Evolutionary conservation across 37 sponge, comb jelly and placozoan genomes (phyloP).

Genomic region (Theonella swinhoei): DNA sequence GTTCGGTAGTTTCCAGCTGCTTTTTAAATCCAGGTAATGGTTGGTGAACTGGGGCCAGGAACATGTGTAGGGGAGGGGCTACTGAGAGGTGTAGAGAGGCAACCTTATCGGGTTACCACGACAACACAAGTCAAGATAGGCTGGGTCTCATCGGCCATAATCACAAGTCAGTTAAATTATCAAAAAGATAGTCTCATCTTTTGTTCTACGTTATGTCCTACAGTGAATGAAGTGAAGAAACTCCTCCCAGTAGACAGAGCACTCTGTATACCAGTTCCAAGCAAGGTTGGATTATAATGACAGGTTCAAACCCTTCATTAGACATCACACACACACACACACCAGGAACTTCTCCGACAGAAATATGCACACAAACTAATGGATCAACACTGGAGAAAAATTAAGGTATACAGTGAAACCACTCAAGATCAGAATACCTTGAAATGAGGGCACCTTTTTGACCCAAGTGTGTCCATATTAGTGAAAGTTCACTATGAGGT

Average conservation of each 20-base stretch:
- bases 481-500: too few species aligned
- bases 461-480: too few species aligned
- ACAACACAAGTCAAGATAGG: constrained; percentile 6
- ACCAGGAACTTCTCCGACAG: constrained; percentile 8
- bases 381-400: constrained; percentile 33
- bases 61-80: constrained; percentile 50
- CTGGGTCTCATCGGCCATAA: not conserved
- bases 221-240: constrained; percentile 45
- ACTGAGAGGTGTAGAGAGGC: constrained; percentile 17
- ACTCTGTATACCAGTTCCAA: constrained; percentile 6
- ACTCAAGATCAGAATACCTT: too few species aligned
- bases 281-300: not conserved
- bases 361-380: constrained; percentile 22
- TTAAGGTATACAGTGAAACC: constrained; percentile 38
- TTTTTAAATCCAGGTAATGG: constrained; percentile 16
- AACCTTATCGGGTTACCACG: constrained; percentile 26
- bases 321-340: too few species aligned
- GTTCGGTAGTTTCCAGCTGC: not conserved
- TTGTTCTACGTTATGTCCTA: not conserved
- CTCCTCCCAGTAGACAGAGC: constrained; percentile 25
- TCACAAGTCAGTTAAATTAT: not conserved
- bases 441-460: too few species aligned
- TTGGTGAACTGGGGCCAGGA: constrained; percentile 35
- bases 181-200: not conserved
- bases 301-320: not conserved